phyloP scores from a whole-genome alignment of 2,888 invertebrate species.

The Epirrhoe tristata region DNA sequence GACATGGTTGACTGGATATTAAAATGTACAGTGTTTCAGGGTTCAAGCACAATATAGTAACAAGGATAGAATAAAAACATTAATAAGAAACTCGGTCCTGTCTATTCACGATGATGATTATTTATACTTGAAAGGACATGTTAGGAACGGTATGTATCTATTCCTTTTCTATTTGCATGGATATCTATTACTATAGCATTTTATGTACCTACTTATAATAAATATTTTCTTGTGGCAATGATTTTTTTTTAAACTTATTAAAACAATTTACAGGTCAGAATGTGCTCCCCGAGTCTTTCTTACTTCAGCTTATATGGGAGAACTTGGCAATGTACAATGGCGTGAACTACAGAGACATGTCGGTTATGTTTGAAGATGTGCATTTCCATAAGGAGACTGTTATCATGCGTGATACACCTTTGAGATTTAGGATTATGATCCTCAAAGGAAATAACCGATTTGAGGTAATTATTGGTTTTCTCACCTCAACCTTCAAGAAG shows the following conservation, averaged over 20 bases:
- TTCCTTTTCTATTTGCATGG: too few species aligned
- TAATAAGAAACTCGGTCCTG: conserved; percentile 53
- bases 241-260: conserved; percentile 5
- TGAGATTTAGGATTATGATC: conserved; percentile 45
- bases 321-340: conserved; percentile 72
- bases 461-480: conserved; percentile 45
- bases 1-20: background rate
- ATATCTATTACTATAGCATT: too few species aligned
- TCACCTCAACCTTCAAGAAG: too few species aligned
- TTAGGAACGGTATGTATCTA: conserved; percentile 50
- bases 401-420: conserved; percentile 35
- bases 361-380: conserved; percentile 45
- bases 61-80: conserved; percentile 46
- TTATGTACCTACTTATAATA: too few species aligned
- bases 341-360: conserved; percentile 57
- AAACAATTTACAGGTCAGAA: conserved; percentile 59
- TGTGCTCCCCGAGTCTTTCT: conserved; percentile 88
- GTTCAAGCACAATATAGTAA: conserved; percentile 48
- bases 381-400: conserved; percentile 44
- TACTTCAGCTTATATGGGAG: conserved; percentile 78
- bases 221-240: background rate
- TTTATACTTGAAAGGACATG: conserved; percentile 51
- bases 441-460: conserved; percentile 49
- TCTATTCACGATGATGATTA: conserved; percentile 61
- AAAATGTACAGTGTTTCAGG: conserved; percentile 45